phyloP scores from a whole-genome alignment of 2,888 invertebrate genomes.

The Tupiocoris notatus region DNA sequence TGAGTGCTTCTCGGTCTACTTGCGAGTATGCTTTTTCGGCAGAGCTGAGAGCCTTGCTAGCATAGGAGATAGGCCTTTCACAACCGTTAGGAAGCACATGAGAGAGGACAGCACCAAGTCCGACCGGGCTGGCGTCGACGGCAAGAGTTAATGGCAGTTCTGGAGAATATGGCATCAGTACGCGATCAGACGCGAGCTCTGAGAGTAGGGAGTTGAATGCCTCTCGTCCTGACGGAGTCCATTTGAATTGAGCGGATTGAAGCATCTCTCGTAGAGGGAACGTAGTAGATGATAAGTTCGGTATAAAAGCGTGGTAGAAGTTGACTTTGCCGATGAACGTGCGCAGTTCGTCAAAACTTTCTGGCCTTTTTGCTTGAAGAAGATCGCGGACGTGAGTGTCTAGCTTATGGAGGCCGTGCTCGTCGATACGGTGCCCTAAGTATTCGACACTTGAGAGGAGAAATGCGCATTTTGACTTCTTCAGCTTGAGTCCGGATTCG shows the following conservation, averaged over 20 bases:
- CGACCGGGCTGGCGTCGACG: constrained; percentile 49
- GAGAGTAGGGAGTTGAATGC: constrained; percentile 50
- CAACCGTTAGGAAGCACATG: constrained; percentile 51
- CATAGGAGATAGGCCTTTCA: constrained; percentile 53
- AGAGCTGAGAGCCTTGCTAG: constrained; percentile 51
- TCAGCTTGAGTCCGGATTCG: not conserved
- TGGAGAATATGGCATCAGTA: constrained; percentile 49
- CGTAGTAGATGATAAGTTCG: constrained; percentile 6
- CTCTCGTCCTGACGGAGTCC: constrained; percentile 48
- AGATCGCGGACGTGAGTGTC: constrained; percentile 14
- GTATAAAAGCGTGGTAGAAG: not conserved
- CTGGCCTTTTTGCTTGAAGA: not conserved
- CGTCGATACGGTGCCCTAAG: constrained; percentile 1
- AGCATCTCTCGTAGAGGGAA: constrained; percentile 22
- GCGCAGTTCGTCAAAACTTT: constrained; percentile 4
- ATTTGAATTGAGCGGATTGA: constrained; percentile 47
- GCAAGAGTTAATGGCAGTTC: constrained; percentile 50
- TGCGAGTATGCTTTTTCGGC: constrained; percentile 51
- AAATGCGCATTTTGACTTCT: not conserved
- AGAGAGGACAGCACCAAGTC: constrained; percentile 46
- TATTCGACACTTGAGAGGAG: constrained; percentile 6
- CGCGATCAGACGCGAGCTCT: constrained; percentile 44
- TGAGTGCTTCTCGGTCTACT: constrained; percentile 52
- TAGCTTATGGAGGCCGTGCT: not conserved
- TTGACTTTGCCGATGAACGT: constrained; percentile 16